Percentiles rank a stretch among this genome's conserved stretches.
These are phyloP conservation scores for Aporrectodea caliginosa DNA, from an alignment of 1,140 invertebrate species.

Conservation along the genomic window DNA sequence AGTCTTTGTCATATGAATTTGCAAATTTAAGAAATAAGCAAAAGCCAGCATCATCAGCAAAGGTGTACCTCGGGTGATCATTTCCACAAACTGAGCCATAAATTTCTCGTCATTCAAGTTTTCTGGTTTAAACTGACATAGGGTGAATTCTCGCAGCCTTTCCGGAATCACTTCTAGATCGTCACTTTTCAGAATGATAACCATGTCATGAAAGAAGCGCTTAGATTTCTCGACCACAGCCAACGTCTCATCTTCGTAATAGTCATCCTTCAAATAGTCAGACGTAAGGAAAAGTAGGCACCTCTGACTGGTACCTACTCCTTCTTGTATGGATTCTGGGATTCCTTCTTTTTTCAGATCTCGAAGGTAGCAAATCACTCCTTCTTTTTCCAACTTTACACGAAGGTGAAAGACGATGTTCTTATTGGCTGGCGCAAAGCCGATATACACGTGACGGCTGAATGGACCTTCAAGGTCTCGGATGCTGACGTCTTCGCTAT, in stretches of 20 bases:
- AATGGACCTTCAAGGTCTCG: background rate
- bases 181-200: background rate
- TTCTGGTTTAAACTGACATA: background rate
- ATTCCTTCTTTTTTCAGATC: background rate
- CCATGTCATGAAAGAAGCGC: background rate
- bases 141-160: background rate
- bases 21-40: too few relatives aligned
- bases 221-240: background rate
- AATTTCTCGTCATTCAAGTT: background rate
- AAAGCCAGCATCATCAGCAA: too few relatives aligned
- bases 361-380: background rate
- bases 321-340: background rate
- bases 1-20: too few relatives aligned
- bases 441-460: background rate
- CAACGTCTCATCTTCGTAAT: background rate
- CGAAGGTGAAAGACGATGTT: background rate
- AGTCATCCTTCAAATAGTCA: background rate
- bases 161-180: background rate
- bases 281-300: background rate
- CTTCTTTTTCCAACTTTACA: background rate
- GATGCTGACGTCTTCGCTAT: too few relatives aligned
- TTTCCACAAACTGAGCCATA: background rate
- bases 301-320: background rate
- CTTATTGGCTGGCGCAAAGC: background rate
- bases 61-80: too few relatives aligned